Evolutionary conservation across 2,888 invertebrate species (phyloP).

Genomic region (Chymomyza procnemis): DNA sequence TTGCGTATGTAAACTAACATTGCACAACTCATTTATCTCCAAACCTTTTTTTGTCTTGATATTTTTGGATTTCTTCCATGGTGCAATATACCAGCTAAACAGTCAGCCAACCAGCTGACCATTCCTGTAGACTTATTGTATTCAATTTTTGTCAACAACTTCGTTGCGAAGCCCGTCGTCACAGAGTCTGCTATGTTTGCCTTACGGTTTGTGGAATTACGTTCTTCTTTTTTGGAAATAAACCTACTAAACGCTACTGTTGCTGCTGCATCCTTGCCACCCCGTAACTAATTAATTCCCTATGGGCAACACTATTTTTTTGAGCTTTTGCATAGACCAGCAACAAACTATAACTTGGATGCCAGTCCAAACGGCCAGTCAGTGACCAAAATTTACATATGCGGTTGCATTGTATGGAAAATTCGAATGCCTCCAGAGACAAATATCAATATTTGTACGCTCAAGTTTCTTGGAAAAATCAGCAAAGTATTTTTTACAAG

Average conservation of each 20-base stretch:
- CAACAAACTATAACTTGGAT: neutral
- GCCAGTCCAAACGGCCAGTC: neutral
- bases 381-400: constrained; percentile 50
- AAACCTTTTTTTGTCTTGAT: no score
- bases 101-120: constrained; percentile 1
- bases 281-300: constrained; percentile 66
- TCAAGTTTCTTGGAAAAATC: constrained; percentile 33
- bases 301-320: constrained; percentile 64
- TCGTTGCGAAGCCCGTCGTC: constrained; percentile 26
- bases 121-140: constrained; percentile 52
- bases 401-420: constrained; percentile 34
- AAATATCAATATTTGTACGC: constrained; percentile 28
- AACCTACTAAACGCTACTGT: neutral
- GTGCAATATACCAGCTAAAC: neutral
- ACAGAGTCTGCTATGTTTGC: constrained; percentile 33
- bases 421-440: constrained; percentile 19
- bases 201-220: constrained; percentile 52
- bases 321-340: neutral
- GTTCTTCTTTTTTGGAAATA: constrained; percentile 13
- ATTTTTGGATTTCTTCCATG: neutral
- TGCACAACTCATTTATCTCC: no score
- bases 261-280: neutral
- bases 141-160: constrained; percentile 60
- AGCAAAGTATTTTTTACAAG: constrained; percentile 6
- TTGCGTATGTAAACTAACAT: no score